Percentiles rank a stretch among this genome's conserved stretches.
These are phyloP conservation scores for Oxycera nigricornis DNA, from an alignment of 2,888 invertebrate species.

Conservation along the genomic window DNA sequence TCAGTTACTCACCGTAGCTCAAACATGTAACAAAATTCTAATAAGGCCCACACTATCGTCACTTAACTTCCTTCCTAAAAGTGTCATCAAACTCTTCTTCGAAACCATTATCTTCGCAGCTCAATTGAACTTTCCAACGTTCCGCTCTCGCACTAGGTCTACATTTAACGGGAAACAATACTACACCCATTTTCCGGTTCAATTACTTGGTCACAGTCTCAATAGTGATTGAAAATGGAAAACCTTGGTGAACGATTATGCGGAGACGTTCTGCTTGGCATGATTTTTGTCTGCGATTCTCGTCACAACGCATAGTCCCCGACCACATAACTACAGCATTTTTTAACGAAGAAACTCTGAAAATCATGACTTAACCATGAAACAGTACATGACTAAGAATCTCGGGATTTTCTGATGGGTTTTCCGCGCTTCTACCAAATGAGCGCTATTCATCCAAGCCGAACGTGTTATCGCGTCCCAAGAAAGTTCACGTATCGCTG, in stretches of 20 bases:
- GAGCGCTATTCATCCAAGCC: background rate
- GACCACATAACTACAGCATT: background rate
- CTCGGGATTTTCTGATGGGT: background rate
- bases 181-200: constrained; percentile 40
- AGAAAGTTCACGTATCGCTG: background rate
- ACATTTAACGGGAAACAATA: constrained; percentile 38
- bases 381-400: background rate
- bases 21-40: too few species aligned
- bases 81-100: too few species aligned
- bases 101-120: too few species aligned
- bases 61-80: too few species aligned
- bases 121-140: too few species aligned
- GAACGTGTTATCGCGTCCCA: background rate
- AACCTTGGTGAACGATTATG: constrained; percentile 22
- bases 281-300: background rate
- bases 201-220: constrained; percentile 29
- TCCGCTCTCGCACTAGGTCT: too few species aligned
- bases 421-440: background rate
- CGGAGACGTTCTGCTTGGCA: background rate
- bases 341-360: background rate
- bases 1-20: too few species aligned
- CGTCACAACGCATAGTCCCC: background rate
- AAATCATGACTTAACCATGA: background rate
- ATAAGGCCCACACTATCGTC: too few species aligned
- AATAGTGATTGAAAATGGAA: background rate